These are phyloP conservation scores for Drosophila quadrilineata DNA, from an alignment of 1,140 invertebrate genomes.

Conservation along the genomic window DNA sequence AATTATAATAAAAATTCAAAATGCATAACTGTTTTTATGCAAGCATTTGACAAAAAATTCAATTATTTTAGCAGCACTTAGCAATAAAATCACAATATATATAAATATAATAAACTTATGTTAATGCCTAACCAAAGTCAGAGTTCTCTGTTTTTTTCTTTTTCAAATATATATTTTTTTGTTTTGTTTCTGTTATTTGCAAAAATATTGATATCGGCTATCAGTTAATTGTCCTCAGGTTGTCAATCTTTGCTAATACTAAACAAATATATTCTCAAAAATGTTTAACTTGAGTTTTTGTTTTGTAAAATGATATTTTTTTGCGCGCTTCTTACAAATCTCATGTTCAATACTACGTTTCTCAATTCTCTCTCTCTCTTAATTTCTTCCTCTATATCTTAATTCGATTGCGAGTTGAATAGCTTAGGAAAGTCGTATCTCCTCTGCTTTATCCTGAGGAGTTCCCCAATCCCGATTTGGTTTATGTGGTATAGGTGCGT, in stretches of 20 bases:
- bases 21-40: too few relatives aligned
- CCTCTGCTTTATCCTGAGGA: slow-evolving; percentile 23
- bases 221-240: slow-evolving; percentile 32
- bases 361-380: not conserved
- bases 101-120: slow-evolving; percentile 17
- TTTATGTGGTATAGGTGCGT: slow-evolving; percentile 93
- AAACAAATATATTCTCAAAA: slow-evolving; percentile 24
- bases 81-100: slow-evolving; percentile 72
- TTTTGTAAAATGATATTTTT: slow-evolving; percentile 20
- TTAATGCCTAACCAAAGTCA: slow-evolving; percentile 40
- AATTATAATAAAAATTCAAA: slow-evolving; percentile 20
- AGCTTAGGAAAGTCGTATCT: slow-evolving; percentile 26
- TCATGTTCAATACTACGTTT: too few relatives aligned
- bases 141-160: slow-evolving; percentile 3
- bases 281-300: too few relatives aligned
- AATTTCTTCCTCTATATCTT: slow-evolving; percentile 33
- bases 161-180: too few relatives aligned
- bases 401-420: slow-evolving; percentile 62
- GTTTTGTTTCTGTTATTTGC: slow-evolving; percentile 25
- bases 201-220: slow-evolving; percentile 48
- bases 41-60: slow-evolving; percentile 46
- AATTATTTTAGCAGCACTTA: slow-evolving; percentile 50
- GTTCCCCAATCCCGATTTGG: not conserved
- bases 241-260: slow-evolving; percentile 39
- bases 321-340: slow-evolving; percentile 29